Conservation (phyloP, 2,888 invertebrate species). For the Standfussiana lucernea region DNA sequence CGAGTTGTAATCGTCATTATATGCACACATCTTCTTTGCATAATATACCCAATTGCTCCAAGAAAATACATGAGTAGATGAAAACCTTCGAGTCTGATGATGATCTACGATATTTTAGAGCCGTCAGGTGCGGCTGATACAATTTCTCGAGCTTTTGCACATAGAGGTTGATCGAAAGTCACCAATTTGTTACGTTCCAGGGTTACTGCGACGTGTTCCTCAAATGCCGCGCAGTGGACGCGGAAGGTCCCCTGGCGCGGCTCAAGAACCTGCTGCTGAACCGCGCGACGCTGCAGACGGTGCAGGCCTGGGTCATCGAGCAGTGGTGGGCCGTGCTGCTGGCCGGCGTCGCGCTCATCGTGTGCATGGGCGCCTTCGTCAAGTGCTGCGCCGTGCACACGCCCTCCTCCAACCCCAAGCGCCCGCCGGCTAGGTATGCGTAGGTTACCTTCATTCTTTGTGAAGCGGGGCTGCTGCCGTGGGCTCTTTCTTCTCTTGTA, state of each 20-base stretch:
- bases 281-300: constrained; percentile 95
- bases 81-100: too few species aligned
- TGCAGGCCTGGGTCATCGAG: constrained; percentile 98
- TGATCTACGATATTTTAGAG: too few species aligned
- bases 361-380: constrained; percentile 99
- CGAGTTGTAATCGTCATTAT: too few species aligned
- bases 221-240: constrained; percentile 99
- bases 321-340: constrained; percentile 99
- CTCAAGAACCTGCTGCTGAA: constrained; percentile 98
- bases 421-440: constrained; percentile 95
- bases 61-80: too few species aligned
- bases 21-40: too few species aligned
- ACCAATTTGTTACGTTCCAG: constrained; percentile 81
- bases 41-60: too few species aligned
- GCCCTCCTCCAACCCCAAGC: constrained; percentile 99
- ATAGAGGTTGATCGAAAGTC: too few species aligned
- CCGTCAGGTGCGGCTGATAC: too few species aligned
- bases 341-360: constrained; percentile 97
- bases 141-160: too few species aligned
- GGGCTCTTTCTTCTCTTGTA: neutral
- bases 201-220: constrained; percentile 99
- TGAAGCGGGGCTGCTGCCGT: too few species aligned
- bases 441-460: neutral
- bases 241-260: constrained; percentile 98
- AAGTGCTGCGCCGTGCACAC: constrained; percentile 99